Conservation (phyloP, 2,888 invertebrate species). For the Trachelus stipa region DNA sequence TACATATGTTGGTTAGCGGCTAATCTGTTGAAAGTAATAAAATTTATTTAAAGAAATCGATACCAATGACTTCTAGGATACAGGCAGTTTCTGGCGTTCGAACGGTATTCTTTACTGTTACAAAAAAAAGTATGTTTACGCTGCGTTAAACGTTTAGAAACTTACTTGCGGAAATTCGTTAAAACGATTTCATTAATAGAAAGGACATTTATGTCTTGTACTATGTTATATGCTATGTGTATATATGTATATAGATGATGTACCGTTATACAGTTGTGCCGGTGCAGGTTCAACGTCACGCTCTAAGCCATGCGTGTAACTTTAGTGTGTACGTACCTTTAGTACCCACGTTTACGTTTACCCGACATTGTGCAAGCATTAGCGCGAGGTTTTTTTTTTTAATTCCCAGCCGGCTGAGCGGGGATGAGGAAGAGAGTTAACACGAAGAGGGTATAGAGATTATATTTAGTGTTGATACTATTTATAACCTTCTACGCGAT, state of each 20-base stretch:
- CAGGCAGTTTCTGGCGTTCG: not conserved
- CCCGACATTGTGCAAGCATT: not conserved
- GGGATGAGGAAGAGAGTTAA: not conserved
- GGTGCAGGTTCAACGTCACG: slow-evolving; percentile 48
- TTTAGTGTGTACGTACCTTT: not conserved
- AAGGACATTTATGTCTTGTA: slow-evolving; percentile 29
- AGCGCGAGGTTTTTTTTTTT: not conserved
- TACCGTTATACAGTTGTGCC: slow-evolving; percentile 51
- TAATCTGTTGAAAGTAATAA: too few species aligned
- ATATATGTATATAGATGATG: not conserved
- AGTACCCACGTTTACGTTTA: not conserved
- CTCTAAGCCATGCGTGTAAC: slow-evolving; percentile 6
- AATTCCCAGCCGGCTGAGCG: not conserved
- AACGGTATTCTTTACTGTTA: not conserved
- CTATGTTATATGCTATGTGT: not conserved
- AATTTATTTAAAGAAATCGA: too few species aligned
- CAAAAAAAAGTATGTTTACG: not conserved
- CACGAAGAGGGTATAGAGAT: not conserved
- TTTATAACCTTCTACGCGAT: not conserved
- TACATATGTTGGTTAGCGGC: too few species aligned
- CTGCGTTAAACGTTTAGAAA: not conserved
- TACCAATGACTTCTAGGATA: not conserved
- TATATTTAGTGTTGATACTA: not conserved
- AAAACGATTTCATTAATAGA: slow-evolving; percentile 32
- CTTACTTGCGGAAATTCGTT: not conserved